Evolutionary conservation across 1,140 invertebrate species (phyloP), one percentile per base, ranked within the genome.

Genomic region (Bombus huntii): DNA sequence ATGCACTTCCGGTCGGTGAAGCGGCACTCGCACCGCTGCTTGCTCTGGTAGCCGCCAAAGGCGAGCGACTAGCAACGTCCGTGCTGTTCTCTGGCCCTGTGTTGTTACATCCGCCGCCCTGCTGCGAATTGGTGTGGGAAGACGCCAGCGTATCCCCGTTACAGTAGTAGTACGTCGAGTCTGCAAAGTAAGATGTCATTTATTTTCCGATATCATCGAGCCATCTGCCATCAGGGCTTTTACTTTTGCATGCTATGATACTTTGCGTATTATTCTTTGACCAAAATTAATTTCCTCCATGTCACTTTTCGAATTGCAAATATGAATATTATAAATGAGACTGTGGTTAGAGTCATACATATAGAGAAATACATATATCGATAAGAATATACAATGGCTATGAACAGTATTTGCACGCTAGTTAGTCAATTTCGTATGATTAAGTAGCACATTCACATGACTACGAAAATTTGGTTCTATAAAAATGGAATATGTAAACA

Each of bases 1-100:
- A 97, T 70, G 97, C 97, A 93, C 97, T 97, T 85, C 97, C 97
- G 75, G 97, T 97, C 44, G 97, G 97, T 53, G 97, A 97, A 57
- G 97, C 96, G 5, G 97, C 97, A 73, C 96, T 97, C 8, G 96
- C 97, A 44, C 97, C 94, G 62, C 97, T 97, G 92, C 97, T 97
- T 6, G 97, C 97, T 75, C 97, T 93, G 5, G 97, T 97, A 42
- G 97, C 97, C 42, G 97, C 97, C 82, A 97, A 92, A 68, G 97
- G 97, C 68, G 97, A 97, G 65, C 97, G 96, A 91, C 96, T 96
- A 76, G 95, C 96, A 75, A 95, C 94, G 73, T 95, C 94, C 44
- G 92, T 90, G 93, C 90, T 93, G 82, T 92, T 95, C 15, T 96
- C 95, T 80, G 93, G 92, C 73, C 92, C 93, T 77, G 90, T 91